Percentiles rank a stretch among this genome's conserved stretches.
phyloP scores from a whole-genome alignment of 2,113 vertebrate genomes.

The Panurus biarmicus region DNA sequence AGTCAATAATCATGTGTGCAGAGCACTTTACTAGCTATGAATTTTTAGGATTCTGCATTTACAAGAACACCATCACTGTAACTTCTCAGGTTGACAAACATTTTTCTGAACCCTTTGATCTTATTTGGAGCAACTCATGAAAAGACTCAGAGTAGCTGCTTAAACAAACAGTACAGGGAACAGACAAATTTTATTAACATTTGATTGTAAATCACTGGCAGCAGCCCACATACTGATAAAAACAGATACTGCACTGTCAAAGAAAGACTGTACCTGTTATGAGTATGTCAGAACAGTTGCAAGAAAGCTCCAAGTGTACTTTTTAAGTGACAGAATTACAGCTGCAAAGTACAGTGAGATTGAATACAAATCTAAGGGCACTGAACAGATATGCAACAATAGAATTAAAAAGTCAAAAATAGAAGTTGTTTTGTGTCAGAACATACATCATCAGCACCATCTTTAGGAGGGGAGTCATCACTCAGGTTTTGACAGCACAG shows the following conservation, averaged over 20 bases:
- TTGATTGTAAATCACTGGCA: constrained; percentile 42
- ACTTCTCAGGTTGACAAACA: constrained; percentile 31
- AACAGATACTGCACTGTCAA: constrained; percentile 1
- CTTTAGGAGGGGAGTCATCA: neutral
- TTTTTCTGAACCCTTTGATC: constrained; percentile 65
- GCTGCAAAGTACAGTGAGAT: neutral
- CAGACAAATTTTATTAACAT: constrained; percentile 53
- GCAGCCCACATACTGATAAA: neutral
- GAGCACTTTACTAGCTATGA: constrained; percentile 58
- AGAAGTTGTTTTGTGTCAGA: neutral
- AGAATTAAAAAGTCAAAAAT: constrained; percentile 8
- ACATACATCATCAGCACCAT: neutral
- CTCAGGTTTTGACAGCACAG: constrained; percentile 15
- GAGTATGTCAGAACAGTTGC: neutral
- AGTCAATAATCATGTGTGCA: constrained; percentile 58
- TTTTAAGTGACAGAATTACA: neutral
- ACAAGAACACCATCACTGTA: constrained; percentile 17
- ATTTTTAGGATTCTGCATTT: constrained; percentile 54
- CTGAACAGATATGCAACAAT: neutral
- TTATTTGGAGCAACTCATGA: constrained; percentile 37
- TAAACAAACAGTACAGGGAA: constrained; percentile 52
- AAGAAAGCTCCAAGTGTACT: neutral
- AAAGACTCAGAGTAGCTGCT: constrained; percentile 44
- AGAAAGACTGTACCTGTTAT: neutral
- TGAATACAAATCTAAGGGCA: neutral